Conservation (phyloP, 2,113 vertebrate species). For the Climacteris rufus region DNA sequence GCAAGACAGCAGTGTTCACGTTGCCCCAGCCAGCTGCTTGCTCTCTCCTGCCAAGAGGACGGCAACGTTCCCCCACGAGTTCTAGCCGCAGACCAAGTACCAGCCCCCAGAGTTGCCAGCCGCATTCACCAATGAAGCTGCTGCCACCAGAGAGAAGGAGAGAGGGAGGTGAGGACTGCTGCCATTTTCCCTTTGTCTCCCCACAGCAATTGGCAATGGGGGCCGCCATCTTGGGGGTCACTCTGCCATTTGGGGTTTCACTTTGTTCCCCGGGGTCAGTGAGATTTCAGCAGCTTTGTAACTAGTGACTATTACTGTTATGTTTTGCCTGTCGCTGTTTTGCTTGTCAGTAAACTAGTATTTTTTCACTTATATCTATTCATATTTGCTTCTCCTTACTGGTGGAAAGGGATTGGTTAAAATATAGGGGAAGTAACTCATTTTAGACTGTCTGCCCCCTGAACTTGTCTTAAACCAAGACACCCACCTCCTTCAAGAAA, state of each 20-base stretch:
- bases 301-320: not conserved
- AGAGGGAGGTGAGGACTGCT: no score
- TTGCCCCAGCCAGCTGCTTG: not conserved
- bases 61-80: no score
- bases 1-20: no score
- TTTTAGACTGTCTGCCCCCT: not conserved
- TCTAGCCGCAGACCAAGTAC: not conserved
- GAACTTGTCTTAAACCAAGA: not conserved
- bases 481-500: not conserved
- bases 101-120: not conserved
- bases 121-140: not conserved
- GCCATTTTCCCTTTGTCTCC: not conserved
- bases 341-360: no score
- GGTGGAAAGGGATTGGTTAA: not conserved
- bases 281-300: no score
- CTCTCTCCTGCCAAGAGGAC: no score
- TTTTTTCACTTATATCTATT: not conserved
- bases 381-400: not conserved
- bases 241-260: no score
- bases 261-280: not conserved
- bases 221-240: no score
- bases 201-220: rapidly evolving
- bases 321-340: not conserved
- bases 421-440: not conserved
- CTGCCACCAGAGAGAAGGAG: not conserved